These are phyloP conservation scores for Liasis olivaceus DNA, from an alignment of 2,797 vertebrate genomes.

Conservation along the genomic window DNA sequence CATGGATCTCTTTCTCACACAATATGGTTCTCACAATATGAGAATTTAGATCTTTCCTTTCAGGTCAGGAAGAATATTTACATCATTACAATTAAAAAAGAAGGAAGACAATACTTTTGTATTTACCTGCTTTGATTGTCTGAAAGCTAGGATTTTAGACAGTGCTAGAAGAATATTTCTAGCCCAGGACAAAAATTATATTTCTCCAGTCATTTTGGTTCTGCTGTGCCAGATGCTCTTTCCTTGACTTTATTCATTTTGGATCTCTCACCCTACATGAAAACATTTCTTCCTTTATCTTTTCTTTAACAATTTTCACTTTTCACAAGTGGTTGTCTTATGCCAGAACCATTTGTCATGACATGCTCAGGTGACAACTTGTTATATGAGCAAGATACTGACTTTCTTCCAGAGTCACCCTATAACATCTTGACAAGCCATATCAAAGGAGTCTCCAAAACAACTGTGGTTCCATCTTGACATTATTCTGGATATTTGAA, in stretches of 20 bases:
- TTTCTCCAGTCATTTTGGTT: conserved; percentile 16
- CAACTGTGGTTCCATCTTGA: neutral
- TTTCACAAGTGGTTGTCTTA: neutral
- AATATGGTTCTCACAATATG: neutral
- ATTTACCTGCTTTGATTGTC: conserved; percentile 11
- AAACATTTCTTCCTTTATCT: neutral
- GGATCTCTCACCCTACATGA: neutral
- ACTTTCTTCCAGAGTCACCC: neutral
- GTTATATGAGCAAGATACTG: neutral
- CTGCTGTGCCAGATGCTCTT: neutral
- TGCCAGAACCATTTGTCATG: conserved; percentile 4
- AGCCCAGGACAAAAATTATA: neutral
- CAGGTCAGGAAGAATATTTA: conserved; percentile 17
- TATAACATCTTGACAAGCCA: neutral
- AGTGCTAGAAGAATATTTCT: neutral
- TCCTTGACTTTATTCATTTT: conserved; percentile 1
- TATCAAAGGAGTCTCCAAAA: neutral
- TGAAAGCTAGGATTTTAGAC: neutral
- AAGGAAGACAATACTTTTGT: neutral
- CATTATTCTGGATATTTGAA: neutral
- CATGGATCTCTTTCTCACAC: neutral
- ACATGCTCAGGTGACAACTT: conserved; percentile 6
- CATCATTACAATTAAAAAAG: conserved; percentile 23
- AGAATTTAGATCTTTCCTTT: conserved; percentile 32
- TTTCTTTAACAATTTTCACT: neutral